Base-by-base conservation (phyloP, 2,113 vertebrate genomes). In the Larimichthys polyactis region DNA sequence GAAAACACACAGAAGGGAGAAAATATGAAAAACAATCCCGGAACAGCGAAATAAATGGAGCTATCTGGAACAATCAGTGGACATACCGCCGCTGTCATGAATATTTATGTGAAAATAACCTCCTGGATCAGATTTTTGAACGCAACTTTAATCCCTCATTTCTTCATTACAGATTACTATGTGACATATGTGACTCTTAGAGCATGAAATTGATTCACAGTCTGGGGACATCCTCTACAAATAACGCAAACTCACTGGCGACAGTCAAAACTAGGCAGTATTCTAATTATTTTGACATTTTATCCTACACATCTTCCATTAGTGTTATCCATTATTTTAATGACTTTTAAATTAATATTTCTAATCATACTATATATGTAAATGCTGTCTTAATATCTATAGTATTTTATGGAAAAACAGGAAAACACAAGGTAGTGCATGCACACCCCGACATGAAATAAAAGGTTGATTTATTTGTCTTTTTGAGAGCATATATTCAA, bases 151-250 rank as follows among this genome's bases (percentile, higher is more conserved):
- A 73, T 62, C 49, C 69, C 68, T 70, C 46, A n/a, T 60, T 65
- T 59, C 40, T 32, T 17, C 29, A 44, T 59, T 16, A 60, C 66
- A 32, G 11, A 58, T 55, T 36, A 15, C 24, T 14, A 12, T 40
- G n/a, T 24, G 15, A 67, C 71, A 55, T 36, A 48, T 48, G 72
- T 85, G 66, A 55, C 36, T 65, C 27, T 24, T 9, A 27, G 58
- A 19, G 52, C 63, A 66, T 85, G 71, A 66, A 80, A 81, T 40
- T 72, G 58, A 81, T 71, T 67, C 54, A 58, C 65, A 70, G 59
- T 57, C 29, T 32, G 10, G 19, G 48, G 20, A 69, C 22, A 17
- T 57, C 9, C 22, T 57, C 12, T 65, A 43, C 27, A 49, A 64
- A 76, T 29, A 9, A 51, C 15, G 52, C 19, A 27, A 60, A 63